A percentile compares a stretch with the other conserved stretches of the same genome.
These are phyloP conservation scores for Rhagonycha lutea DNA, from an alignment of 2,888 invertebrate genomes.

Conservation along the genomic window DNA sequence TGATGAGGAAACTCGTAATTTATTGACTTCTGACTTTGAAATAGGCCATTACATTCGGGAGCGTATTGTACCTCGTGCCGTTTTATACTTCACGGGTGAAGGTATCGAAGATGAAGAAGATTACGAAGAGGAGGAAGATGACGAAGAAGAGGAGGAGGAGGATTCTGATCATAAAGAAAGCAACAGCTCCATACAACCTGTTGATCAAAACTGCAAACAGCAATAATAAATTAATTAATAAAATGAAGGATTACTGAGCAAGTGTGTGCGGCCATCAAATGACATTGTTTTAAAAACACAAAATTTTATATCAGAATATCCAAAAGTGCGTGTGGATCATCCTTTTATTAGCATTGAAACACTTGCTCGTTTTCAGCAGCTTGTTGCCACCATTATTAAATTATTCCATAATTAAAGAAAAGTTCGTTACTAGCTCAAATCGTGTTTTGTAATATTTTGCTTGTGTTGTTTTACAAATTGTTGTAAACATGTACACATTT, in stretches of 20 bases:
- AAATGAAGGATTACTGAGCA: not conserved
- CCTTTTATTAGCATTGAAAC: not conserved
- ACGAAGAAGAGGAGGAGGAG: constrained; percentile 65
- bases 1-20: constrained; percentile 84
- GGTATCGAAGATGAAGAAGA: constrained; percentile 71
- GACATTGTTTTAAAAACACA: not conserved
- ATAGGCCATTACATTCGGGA: constrained; percentile 98
- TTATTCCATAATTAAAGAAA: constrained; percentile 5
- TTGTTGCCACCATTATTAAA: not conserved
- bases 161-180: constrained; percentile 48
- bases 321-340: not conserved
- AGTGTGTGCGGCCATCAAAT: not conserved
- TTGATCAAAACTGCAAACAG: constrained; percentile 51
- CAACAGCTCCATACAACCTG: constrained; percentile 27
- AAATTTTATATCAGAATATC: not conserved
- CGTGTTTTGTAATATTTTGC: constrained; percentile 15
- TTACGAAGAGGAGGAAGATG: constrained; percentile 71
- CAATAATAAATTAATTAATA: constrained; percentile 40
- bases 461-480: constrained; percentile 17
- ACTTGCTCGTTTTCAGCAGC: constrained; percentile 2
- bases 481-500: constrained; percentile 13
- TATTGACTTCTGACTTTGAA: constrained; percentile 94
- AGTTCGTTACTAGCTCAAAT: constrained; percentile 12
- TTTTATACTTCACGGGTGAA: constrained; percentile 95
- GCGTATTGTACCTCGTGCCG: constrained; percentile 94